A percentile compares a stretch with the other conserved stretches of the same genome.
These are phyloP conservation scores for Tetrao urogallus DNA, from an alignment of 2,113 vertebrate species.

Conservation along the genomic window DNA sequence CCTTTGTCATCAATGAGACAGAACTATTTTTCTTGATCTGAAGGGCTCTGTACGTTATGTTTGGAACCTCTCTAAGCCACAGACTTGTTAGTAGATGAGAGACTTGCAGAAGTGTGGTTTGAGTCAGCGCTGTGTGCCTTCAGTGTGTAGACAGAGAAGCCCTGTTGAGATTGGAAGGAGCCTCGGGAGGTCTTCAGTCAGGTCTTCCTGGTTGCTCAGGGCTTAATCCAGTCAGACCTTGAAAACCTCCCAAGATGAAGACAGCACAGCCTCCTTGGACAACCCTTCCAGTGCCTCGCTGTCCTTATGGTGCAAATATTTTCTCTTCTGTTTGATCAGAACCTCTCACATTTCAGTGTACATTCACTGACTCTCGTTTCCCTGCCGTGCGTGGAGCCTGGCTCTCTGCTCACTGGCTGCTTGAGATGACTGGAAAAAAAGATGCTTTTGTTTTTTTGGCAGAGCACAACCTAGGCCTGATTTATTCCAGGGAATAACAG, in stretches of 20 bases:
- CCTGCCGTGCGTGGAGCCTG: neutral
- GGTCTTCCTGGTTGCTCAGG: neutral
- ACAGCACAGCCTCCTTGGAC: neutral
- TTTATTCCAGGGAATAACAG: neutral
- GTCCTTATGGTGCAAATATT: neutral
- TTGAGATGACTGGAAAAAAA: neutral
- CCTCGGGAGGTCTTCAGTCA: neutral
- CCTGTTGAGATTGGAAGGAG: neutral
- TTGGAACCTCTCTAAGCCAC: neutral
- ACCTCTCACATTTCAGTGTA: neutral
- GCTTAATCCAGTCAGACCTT: neutral
- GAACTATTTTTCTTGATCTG: neutral
- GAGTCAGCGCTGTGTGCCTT: neutral
- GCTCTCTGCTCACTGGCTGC: rapidly evolving
- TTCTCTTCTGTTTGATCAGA: neutral
- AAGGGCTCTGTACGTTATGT: neutral
- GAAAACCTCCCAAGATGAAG: neutral
- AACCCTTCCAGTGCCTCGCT: neutral
- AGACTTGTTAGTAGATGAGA: neutral
- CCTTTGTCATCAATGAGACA: neutral
- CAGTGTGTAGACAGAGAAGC: neutral
- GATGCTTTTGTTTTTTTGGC: neutral
- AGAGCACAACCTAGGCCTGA: neutral
- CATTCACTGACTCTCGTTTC: neutral
- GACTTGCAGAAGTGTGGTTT: neutral